Percentiles rank a stretch among this genome's conserved stretches.
Conservation (phyloP, 2,888 invertebrate genomes). For the Idaea dimidiata region DNA sequence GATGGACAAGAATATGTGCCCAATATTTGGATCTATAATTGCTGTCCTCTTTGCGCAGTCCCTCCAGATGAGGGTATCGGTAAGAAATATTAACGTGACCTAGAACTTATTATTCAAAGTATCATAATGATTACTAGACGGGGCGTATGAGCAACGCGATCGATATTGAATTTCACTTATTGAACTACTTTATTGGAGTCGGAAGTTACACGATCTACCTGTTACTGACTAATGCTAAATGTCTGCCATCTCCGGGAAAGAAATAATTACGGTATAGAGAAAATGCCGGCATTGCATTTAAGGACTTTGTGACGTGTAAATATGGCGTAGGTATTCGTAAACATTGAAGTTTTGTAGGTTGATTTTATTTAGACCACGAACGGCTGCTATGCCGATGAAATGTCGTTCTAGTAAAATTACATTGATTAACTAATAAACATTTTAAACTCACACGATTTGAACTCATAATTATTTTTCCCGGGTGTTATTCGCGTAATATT, state of each 20-base stretch:
- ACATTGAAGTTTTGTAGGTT: too few relatives aligned
- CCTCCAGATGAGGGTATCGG: constrained; percentile 21
- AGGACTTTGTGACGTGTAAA: background rate
- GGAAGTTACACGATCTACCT: constrained; percentile 37
- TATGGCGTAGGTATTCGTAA: background rate
- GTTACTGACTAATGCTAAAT: constrained; percentile 7
- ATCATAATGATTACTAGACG: constrained; percentile 12
- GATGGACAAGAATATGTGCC: constrained; percentile 44
- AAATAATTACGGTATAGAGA: constrained; percentile 45
- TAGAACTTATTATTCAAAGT: constrained; percentile 4
- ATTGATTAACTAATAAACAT: too few relatives aligned
- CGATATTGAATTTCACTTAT: constrained; percentile 34
- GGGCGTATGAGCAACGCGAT: constrained; percentile 10
- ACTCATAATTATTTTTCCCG: too few relatives aligned
- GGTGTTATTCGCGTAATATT: too few relatives aligned
- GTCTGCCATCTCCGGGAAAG: constrained; percentile 51
- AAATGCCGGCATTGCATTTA: constrained; percentile 36
- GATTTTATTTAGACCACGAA: too few relatives aligned
- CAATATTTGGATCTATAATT: constrained; percentile 51
- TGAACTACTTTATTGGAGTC: constrained; percentile 14
- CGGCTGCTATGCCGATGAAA: too few relatives aligned
- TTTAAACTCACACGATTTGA: too few relatives aligned
- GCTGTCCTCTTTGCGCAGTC: constrained; percentile 68
- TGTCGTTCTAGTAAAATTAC: too few relatives aligned
- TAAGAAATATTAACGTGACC: constrained; percentile 18